These are phyloP conservation scores for Eulemur rubriventer DNA, from an alignment of 2,797 vertebrate species.

Conservation along the genomic window DNA sequence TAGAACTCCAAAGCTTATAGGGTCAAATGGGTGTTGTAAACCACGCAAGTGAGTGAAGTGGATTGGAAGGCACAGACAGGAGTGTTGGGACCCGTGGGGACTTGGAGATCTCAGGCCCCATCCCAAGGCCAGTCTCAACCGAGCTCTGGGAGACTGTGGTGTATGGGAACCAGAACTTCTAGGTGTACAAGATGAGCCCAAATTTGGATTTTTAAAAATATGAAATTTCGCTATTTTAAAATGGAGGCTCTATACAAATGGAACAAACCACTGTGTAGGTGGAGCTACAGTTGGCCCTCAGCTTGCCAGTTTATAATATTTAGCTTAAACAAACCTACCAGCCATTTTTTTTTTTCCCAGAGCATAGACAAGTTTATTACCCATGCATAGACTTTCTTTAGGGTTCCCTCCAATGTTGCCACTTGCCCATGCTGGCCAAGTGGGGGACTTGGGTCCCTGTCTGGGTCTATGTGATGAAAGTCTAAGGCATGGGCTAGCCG, in stretches of 20 bases:
- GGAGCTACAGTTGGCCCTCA: neutral
- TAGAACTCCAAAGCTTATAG: neutral
- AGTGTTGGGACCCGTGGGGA: accelerated
- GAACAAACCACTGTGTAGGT: neutral
- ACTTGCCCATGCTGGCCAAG: neutral
- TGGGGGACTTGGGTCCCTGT: neutral
- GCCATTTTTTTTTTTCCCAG: neutral
- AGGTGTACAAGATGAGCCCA: neutral
- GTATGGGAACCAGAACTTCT: neutral
- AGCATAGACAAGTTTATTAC: neutral
- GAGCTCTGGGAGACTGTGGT: neutral
- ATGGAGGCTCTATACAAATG: neutral
- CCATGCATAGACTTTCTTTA: neutral
- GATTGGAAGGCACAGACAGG: neutral
- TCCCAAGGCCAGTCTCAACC: neutral
- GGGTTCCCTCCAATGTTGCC: neutral
- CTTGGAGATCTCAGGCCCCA: neutral
- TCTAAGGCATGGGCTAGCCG: neutral
- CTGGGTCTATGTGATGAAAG: neutral
- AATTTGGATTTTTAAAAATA: neutral
- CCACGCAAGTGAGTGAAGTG: neutral
- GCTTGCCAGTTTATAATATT: neutral
- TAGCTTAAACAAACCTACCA: neutral
- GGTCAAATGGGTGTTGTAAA: neutral
- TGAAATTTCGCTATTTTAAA: neutral